These are phyloP conservation scores for Platygyra sinensis DNA, from an alignment of 64 coral and sea anemone species.

Conservation along the genomic window DNA sequence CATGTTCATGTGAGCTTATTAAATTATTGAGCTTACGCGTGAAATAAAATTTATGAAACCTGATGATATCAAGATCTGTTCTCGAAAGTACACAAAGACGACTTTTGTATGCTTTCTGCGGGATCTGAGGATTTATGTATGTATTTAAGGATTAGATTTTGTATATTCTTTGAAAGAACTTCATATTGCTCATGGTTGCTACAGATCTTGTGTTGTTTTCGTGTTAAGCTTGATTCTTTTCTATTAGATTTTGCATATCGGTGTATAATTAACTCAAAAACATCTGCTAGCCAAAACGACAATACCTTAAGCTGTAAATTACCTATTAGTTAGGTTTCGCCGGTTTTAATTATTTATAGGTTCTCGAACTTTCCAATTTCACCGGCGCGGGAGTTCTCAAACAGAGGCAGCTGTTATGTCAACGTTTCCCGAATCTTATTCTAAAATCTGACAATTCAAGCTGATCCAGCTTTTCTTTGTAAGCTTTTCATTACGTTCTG, in stretches of 20 bases:
- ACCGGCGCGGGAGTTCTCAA: background rate
- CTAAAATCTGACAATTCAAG: background rate
- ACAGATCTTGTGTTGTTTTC: background rate
- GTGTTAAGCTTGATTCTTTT: background rate
- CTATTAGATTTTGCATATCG: background rate
- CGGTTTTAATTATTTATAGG: background rate
- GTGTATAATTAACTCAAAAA: background rate
- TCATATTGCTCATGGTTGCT: background rate
- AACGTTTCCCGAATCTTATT: background rate
- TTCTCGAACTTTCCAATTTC: background rate
- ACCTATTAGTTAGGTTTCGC: background rate
- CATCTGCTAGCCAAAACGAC: background rate
- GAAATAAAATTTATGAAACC: too few species aligned
- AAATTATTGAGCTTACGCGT: too few species aligned
- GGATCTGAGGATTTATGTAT: background rate
- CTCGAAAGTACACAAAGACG: background rate
- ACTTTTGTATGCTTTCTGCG: background rate
- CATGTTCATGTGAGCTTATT: background rate
- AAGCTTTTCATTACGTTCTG: too few species aligned
- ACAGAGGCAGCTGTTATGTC: background rate
- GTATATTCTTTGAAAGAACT: background rate
- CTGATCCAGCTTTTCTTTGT: conserved; percentile 7
- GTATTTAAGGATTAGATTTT: background rate
- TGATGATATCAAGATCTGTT: background rate
- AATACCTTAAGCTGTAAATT: conserved; percentile 6